Evolutionary conservation across 2,113 vertebrate species (phyloP), one percentile per base, ranked within the genome.

Genomic region (Dryoscopus gambensis): DNA sequence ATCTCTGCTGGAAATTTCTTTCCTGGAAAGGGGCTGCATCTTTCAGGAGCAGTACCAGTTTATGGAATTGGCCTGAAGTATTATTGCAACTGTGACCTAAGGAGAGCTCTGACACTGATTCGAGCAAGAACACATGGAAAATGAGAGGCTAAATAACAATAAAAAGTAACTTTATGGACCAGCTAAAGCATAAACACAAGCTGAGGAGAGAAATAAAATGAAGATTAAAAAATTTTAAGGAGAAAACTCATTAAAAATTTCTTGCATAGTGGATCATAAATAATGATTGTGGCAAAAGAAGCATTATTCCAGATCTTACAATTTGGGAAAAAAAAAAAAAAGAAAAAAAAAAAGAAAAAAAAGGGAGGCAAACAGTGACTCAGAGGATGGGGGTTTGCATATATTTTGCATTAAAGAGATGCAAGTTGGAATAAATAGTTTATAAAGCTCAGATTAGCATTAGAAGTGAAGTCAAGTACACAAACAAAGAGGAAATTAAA

Each of bases 381-480:
- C 64, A 70, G 46, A 94, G 42, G 42, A 86, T 67, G 50, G 11
- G 2, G 18, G 15, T 90, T 84, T 88, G 59, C 30, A 63, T 20
- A 33, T 74, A 94, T 70, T 77, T 86, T 63, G 42, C 50, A 74
- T 86, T 77, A 91, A 88, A 76, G 40, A 95, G 65, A 89, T 69
- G 25, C 57, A 88, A 79, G 37, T 30, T 90, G 63, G 70, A 95
- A 88, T 63, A 85, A 84, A 82, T 59, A 85, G 44, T 76, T 83
- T 64, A 31, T 88, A 83, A 95, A 79, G 39, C 42, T 85, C 92
- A 65, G 67, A 93, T 88, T 87, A 94, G 65, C 92, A 93, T 94
- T 71, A 78, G 27, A 91, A 94, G 24, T 28, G 40, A 95, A 91
- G n/a, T 73, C 24, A 82, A 82, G n/a, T 53, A 87, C 24, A 87